Evolutionary conservation across 2,888 invertebrate species (phyloP), one percentile per base, ranked within the genome.

Genomic region (Ophioninae sp.): DNA sequence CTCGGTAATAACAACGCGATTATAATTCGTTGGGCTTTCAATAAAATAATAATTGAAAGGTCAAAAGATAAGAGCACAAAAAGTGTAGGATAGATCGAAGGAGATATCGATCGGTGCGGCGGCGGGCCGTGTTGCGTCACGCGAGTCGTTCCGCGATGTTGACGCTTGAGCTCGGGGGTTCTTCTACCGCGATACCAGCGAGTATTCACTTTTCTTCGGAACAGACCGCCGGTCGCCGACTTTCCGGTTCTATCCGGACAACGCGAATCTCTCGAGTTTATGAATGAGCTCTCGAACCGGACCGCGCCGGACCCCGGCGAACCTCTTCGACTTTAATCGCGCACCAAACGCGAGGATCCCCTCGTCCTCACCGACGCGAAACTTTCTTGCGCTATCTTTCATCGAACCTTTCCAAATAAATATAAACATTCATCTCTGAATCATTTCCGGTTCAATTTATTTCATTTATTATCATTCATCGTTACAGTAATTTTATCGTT

Each of bases 261-360:
- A 70, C 81, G 62, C 81, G 83, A 82, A 30, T 21, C 59, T 44
- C 64, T 81, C 70, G 74, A 78, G 74, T 83, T 81, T 81, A 87
- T 88, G 88, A 89, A 89, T 87, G 89, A 88, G 84, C 82, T 85
- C 85, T 82, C 85, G 81, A 88, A 88, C 90, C 89, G 86, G 89
- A 88, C 85, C 74, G 82, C 88, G 88, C 90, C 84, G 81, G 88
- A 75, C 50, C 44, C n/a, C n/a, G n/a, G 56, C 59, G 65, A 65
- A 70, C 23, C n/a, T 39, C 39, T 23, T 30, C 10, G 37, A 37
- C n/a, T 23, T 73, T 61, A 13, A 41, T 72, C 70, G 57, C 39
- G 57, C 37, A 70, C 70, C 30, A 39, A 70, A 70, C 6, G 57
- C 17, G n/a, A 17, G 57, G n/a, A n/a, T n/a, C 6, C 17, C 57